Percentiles rank a stretch among this genome's conserved stretches.
Evolutionary conservation across 2,888 invertebrate species (phyloP).

Genomic region (Girardia tigrina): DNA sequence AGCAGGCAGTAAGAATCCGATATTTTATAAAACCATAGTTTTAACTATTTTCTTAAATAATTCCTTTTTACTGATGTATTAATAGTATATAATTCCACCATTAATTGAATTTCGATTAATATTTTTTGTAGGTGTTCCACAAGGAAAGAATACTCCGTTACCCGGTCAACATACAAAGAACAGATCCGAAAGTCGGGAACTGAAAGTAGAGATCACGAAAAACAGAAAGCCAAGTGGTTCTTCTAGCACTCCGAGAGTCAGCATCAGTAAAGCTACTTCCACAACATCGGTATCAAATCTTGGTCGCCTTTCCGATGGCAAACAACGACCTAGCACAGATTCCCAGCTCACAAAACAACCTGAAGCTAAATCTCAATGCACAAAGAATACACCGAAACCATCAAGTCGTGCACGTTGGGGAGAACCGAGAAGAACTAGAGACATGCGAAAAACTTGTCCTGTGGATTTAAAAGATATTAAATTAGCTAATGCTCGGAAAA

Average conservation of each 20-base stretch:
- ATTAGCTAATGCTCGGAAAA: neutral
- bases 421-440: neutral
- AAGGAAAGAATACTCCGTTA: neutral
- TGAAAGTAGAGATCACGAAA: neutral
- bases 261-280: neutral
- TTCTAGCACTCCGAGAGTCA: neutral
- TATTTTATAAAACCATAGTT: too few relatives aligned
- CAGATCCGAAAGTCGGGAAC: neutral
- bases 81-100: too few relatives aligned
- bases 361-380: neutral
- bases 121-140: too few relatives aligned
- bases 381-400: neutral
- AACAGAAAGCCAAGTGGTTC: constrained; percentile 10
- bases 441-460: neutral
- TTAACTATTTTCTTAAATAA: too few relatives aligned
- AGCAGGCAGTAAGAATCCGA: too few relatives aligned
- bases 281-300: neutral
- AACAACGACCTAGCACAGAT: neutral
- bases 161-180: neutral
- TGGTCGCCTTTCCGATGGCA: neutral
- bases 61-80: too few relatives aligned
- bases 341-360: neutral
- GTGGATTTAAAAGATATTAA: neutral
- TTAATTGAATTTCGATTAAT: too few relatives aligned
- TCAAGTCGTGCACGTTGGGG: neutral